Base-by-base conservation (phyloP, 1,140 invertebrate species). In the Drosophila pruinosa region DNA sequence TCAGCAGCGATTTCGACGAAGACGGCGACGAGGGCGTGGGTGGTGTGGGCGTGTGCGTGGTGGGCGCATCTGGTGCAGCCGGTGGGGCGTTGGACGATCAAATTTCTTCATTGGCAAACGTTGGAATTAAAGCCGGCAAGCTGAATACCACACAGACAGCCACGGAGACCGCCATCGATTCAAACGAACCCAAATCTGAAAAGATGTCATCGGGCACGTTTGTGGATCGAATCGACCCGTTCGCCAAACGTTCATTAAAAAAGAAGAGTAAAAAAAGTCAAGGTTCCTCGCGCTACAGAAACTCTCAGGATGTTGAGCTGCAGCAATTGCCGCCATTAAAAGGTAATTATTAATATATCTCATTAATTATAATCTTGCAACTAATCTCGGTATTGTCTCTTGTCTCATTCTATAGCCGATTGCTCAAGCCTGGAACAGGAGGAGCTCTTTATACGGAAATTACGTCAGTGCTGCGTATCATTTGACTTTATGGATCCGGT, bases 401-500 rank as follows among this genome's bases (percentile, higher is more conserved):
- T n/a, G n/a, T n/a, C n/a, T 22, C 1, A 8, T 0, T 17, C 26
- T 10, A 31, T 19, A 91, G 91, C 89, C 52, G 91, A 91, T 75
- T 89, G 91, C 82, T 95, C 97, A 72, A 95, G 96, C 67, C 94
- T 94, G 89, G 98, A 99, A 92, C 98, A 99, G 92, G 98, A 99
- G 92, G 98, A 99, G 71, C 93, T 99, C 72, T 99, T 99, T 92
- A 98, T 99, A 83, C 95, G 97, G 81, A 99, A 99, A 92, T 93
- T 99, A 72, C 95, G 97, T 80, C 98, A 99, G 94, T 99, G 99
- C 92, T 99, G 98, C 93, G 97, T 99, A 88, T 96, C 98, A 80
- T 99, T 99, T 93, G 98, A 99, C 92, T 99, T 99, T 92, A 97
- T 99, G 94, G 99, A 99, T 93, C 98, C 98, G 43, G 96, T 99